Percentiles rank a stretch among this genome's conserved stretches.
Evolutionary conservation across 2,888 invertebrate genomes (phyloP).

Genomic region (Tiliacea citrago): DNA sequence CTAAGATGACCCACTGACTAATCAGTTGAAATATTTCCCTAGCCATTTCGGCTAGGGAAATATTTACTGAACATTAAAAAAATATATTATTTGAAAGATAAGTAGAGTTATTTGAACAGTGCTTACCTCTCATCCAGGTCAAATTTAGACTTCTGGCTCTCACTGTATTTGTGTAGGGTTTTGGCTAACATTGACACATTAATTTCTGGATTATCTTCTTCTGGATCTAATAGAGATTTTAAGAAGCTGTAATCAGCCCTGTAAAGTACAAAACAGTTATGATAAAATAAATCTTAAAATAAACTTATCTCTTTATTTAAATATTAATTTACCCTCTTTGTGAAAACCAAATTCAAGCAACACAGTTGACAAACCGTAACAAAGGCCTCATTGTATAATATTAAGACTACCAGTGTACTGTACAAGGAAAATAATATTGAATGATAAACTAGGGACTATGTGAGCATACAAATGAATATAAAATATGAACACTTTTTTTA

Average conservation of each 20-base stretch:
- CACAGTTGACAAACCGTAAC: background rate
- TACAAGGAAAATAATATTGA: constrained; percentile 10
- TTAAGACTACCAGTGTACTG: background rate
- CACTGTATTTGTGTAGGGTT: constrained; percentile 83
- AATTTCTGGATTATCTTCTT: constrained; percentile 83
- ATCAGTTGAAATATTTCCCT: background rate
- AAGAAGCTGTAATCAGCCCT: constrained; percentile 83
- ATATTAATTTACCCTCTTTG: constrained; percentile 25
- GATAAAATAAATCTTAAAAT: background rate
- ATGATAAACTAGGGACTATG: background rate
- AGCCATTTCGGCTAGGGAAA: background rate
- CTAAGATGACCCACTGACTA: no score
- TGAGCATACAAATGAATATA: background rate
- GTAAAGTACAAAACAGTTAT: constrained; percentile 34
- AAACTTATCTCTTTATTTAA: background rate
- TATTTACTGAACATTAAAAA: background rate
- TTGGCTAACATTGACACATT: constrained; percentile 81
- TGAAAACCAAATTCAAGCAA: background rate
- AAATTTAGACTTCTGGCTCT: constrained; percentile 82
- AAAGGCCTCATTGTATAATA: background rate
- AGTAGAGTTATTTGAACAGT: background rate
- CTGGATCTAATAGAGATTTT: constrained; percentile 84
- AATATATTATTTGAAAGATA: background rate
- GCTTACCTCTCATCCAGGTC: constrained; percentile 86
- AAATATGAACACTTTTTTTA: background rate